Evolutionary conservation across 2,888 invertebrate species (phyloP), one percentile per base, ranked within the genome.

Genomic region (Tyria jacobaeae): DNA sequence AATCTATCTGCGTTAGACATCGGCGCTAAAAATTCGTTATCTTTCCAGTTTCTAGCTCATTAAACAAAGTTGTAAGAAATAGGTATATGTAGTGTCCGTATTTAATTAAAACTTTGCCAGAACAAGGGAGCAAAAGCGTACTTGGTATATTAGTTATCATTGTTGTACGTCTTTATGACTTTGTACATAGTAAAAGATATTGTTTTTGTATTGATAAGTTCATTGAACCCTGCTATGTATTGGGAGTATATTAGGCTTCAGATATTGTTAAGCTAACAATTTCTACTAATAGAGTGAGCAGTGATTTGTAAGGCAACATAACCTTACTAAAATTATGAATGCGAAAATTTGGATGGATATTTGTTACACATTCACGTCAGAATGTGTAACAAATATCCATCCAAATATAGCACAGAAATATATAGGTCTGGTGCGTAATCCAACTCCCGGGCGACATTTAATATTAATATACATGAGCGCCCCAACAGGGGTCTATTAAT

Each of bases 101-200:
- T 88, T 88, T 89, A 90, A 92, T 91, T 90, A 91, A 90, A 92
- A 92, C 86, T 91, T 91, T 87, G 75, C 69, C 79, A 71, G 71
- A 66, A 65, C 73, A 75, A 68, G 70, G 50, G 55, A 54, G 31
- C 65, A 60, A 62, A 66, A 49, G 66, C 71, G 66, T n/a, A 68
- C 70, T 75, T 67, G 61, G 62, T 69, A 63, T 58, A 53, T 68
- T 57, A 55, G 61, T 57, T 70, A 71, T 62, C 71, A 70, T 76
- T 74, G 68, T 75, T 74, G 68, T 67, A 70, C 61, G 65, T 66
- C 69, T 66, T 72, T 73, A 68, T 73, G 57, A 52, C 25, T 50
- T 35, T 17, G 71, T 76, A 69, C 48, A 57, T 70, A 70, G 72
- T 75, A 62, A 62, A 49, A 63, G 35, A n/a, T n/a, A 57, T 66